Evolutionary conservation across 2,113 vertebrate species (phyloP), one percentile per base, ranked within the genome.

Genomic region (Gallinago paraguaiae): DNA sequence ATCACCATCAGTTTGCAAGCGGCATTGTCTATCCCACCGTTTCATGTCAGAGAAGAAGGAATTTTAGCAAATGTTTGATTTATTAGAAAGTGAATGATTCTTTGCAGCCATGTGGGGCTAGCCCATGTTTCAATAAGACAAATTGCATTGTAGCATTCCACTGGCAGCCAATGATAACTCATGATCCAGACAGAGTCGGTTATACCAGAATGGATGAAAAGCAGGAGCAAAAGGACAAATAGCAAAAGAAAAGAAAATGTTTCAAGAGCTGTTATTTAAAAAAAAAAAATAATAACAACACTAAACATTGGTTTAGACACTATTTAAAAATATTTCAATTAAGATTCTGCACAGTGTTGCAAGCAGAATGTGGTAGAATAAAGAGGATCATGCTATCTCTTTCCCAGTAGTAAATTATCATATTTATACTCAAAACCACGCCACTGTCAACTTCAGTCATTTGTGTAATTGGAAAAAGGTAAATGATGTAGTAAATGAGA

Each of bases 81-180:
- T 98, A 99, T 99, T 98, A 98, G 98, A 98, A 98, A 98, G 98
- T 98, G 98, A 99, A 98, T 98, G 99, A 98, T 99, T 98, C 98
- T 99, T 99, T 98, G 98, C 98, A 98, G 98, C 98, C 98, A 97
- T 98, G 96, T 96, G 98, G 98, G 98, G 98, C 98, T 98, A 98
- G 98, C 97, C 98, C 97, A 97, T 98, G 98, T 98, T 98, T 98
- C 98, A 99, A 98, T 98, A 99, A 99, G 99, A 99, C 98, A 98
- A 99, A 99, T 99, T 98, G 98, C 98, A 97, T 97, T 98, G 97
- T 98, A 99, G 98, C 98, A 97, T 98, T 98, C 98, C 98, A 63
- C 96, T 98, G 98, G 97, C 99, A 99, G 98, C 98, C 99, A 99
- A 99, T 99, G 99, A 99, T 99, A 99, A 99, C 98, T 99, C 99